These are phyloP conservation scores for Mactromeris polynyma DNA, from an alignment of 2,888 invertebrate species.

Conservation along the genomic window DNA sequence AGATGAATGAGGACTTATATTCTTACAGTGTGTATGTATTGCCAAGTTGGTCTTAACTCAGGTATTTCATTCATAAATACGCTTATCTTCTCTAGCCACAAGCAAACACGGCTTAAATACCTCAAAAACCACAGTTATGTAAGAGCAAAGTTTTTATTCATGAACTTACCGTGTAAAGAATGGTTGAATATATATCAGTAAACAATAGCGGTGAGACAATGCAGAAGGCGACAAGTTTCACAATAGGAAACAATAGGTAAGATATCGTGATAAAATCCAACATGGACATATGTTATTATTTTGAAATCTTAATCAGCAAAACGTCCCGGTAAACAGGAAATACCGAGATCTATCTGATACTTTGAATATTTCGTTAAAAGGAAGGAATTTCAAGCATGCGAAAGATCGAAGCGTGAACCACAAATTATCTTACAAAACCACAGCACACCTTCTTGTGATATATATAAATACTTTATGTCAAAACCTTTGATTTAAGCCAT, in stretches of 20 bases:
- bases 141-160: constrained; percentile 2
- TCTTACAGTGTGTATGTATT: neutral
- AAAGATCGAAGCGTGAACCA: neutral
- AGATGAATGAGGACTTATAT: neutral
- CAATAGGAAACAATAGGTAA: neutral
- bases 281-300: neutral
- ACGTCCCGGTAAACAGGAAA: neutral
- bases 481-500: neutral
- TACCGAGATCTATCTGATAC: neutral
- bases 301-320: neutral
- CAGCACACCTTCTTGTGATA: neutral
- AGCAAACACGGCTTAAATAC: neutral
- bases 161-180: neutral
- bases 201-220: neutral
- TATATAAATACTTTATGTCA: neutral
- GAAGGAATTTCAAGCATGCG: neutral
- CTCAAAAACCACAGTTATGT: constrained; percentile 7
- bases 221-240: neutral
- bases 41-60: neutral
- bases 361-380: neutral
- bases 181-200: neutral
- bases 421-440: constrained; percentile 1
- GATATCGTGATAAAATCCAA: neutral
- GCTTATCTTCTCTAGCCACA: neutral
- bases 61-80: constrained; percentile 18